These are phyloP conservation scores for Epinotia nisella DNA, from an alignment of 2,888 invertebrate genomes.

Conservation along the genomic window DNA sequence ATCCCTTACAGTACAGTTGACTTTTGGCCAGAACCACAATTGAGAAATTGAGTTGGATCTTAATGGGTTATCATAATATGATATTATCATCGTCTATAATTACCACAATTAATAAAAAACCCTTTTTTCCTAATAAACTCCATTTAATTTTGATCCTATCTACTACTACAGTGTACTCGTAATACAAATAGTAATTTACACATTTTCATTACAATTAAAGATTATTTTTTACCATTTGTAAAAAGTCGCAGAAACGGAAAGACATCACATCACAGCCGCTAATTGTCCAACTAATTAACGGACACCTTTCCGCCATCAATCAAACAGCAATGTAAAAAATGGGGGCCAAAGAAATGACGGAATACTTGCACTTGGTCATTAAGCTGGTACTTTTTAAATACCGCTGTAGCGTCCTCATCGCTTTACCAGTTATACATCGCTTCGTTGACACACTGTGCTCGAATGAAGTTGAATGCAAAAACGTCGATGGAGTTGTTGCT, in stretches of 20 bases:
- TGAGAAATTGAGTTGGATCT: no score
- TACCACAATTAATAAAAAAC: no score
- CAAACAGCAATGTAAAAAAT: slow-evolving; percentile 63
- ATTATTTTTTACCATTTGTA: slow-evolving; percentile 23
- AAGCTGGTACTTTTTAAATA: slow-evolving; percentile 48
- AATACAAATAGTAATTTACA: background rate
- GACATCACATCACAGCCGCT: slow-evolving; percentile 54
- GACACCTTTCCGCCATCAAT: slow-evolving; percentile 69
- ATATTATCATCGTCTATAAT: no score
- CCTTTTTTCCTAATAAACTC: no score
- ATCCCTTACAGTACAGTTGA: no score
- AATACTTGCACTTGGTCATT: slow-evolving; percentile 52
- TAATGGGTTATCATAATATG: no score
- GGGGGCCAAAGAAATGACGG: slow-evolving; percentile 55
- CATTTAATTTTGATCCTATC: no score
- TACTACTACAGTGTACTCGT: no score
- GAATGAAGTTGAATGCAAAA: background rate
- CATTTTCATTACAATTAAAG: background rate
- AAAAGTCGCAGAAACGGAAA: slow-evolving; percentile 49
- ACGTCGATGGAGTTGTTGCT: slow-evolving; percentile 10
- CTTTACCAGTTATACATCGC: background rate
- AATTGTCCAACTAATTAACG: slow-evolving; percentile 69
- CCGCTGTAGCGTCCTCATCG: background rate
- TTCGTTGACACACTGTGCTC: background rate
- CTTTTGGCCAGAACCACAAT: no score